phyloP scores from a whole-genome alignment of 2,888 invertebrate species.

The Trissoscelio sp. region DNA sequence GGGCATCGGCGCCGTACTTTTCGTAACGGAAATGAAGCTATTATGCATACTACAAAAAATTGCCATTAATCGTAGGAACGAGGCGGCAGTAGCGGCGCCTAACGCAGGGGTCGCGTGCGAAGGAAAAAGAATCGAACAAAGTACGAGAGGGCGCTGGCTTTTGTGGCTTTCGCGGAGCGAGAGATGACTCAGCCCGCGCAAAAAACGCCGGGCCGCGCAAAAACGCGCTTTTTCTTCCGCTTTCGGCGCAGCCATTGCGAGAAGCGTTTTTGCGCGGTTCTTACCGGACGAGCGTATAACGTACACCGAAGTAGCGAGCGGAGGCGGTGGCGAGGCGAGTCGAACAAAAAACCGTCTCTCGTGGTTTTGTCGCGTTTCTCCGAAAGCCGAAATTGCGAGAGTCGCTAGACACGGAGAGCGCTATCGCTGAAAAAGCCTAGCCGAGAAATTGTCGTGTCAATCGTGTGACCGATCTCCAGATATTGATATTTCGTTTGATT shows the following conservation, averaged over 20 bases:
- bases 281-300: slow-evolving; percentile 74
- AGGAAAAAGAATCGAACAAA: slow-evolving; percentile 71
- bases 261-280: slow-evolving; percentile 78
- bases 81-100: slow-evolving; percentile 52
- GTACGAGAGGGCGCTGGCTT: slow-evolving; percentile 70
- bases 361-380: slow-evolving; percentile 77
- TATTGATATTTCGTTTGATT: slow-evolving; percentile 32
- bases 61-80: slow-evolving; percentile 68
- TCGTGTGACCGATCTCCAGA: slow-evolving; percentile 32
- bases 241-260: slow-evolving; percentile 79
- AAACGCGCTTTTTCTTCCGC: slow-evolving; percentile 80
- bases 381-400: slow-evolving; percentile 78
- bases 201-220: slow-evolving; percentile 75
- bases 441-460: slow-evolving; percentile 63
- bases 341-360: slow-evolving; percentile 73
- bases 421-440: slow-evolving; percentile 57
- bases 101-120: slow-evolving; percentile 66
- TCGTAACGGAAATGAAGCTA: slow-evolving; percentile 64
- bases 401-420: slow-evolving; percentile 68
- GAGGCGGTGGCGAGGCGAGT: slow-evolving; percentile 68
- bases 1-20: slow-evolving; percentile 53
- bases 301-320: slow-evolving; percentile 72
- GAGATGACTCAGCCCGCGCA: slow-evolving; percentile 77
- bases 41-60: slow-evolving; percentile 71
- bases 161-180: slow-evolving; percentile 75